phyloP scores from a whole-genome alignment of 2,113 vertebrate species.

The Chaetodon auriga region DNA sequence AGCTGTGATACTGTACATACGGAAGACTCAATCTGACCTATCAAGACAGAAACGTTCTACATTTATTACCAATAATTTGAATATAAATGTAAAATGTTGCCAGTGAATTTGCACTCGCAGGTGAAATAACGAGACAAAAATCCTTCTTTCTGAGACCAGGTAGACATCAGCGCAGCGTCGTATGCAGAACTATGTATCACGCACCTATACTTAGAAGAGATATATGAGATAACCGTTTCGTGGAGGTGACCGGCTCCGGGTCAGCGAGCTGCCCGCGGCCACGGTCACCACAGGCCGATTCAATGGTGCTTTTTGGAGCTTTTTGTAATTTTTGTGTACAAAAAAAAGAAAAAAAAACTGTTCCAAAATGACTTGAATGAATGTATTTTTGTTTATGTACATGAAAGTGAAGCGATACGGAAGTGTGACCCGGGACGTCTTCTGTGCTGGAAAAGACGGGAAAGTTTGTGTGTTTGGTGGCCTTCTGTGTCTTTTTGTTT shows the following conservation, averaged over 20 bases:
- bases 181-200: slow-evolving; percentile 73
- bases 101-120: slow-evolving; percentile 53
- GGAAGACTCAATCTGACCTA: slow-evolving; percentile 31
- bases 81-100: slow-evolving; percentile 33
- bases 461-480: slow-evolving; percentile 76
- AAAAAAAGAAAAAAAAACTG: slow-evolving; percentile 78
- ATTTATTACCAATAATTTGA: slow-evolving; percentile 28
- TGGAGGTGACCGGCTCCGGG: slow-evolving; percentile 77
- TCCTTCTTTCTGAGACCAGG: slow-evolving; percentile 68
- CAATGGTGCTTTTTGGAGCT: slow-evolving; percentile 88
- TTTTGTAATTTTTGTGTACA: slow-evolving; percentile 86
- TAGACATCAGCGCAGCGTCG: slow-evolving; percentile 64
- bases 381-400: slow-evolving; percentile 87
- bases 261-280: slow-evolving; percentile 55
- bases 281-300: slow-evolving; percentile 84
- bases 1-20: slow-evolving; percentile 66
- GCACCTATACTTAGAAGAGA: slow-evolving; percentile 80
- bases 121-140: slow-evolving; percentile 1
- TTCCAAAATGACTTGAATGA: slow-evolving; percentile 90
- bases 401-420: slow-evolving; percentile 80
- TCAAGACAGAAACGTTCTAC: not conserved
- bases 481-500: slow-evolving; percentile 77
- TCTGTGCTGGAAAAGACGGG: slow-evolving; percentile 70
- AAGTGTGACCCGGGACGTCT: slow-evolving; percentile 74
- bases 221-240: slow-evolving; percentile 81